A percentile compares a stretch with the other conserved stretches of the same genome.
These are phyloP conservation scores for cattle (Bos taurus) DNA, from an alignment of 2,113 vertebrate species.

Conservation along the genomic window ARS-UCD2.0 NC_037345.1:10696501-10697000, in stretches of 20 bases:
- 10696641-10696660: background rate
- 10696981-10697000: background rate
- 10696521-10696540: fast-evolving
- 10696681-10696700: background rate
- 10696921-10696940: background rate
- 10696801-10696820: background rate
- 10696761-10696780: background rate
- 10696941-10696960: background rate
- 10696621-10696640: background rate
- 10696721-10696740: background rate
- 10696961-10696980: background rate
- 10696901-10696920: background rate
- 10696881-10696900: background rate
- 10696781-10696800: background rate
- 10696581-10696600: background rate
- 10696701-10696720: background rate
- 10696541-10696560: background rate
- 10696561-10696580: background rate
- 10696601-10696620: too few relatives aligned
- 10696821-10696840: background rate
- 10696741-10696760: background rate
- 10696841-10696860: background rate
- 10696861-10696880: background rate
- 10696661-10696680: background rate
- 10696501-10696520: fast-evolving